phyloP scores from a whole-genome alignment of 2,113 vertebrate species.

The Trematomus loennbergii region DNA sequence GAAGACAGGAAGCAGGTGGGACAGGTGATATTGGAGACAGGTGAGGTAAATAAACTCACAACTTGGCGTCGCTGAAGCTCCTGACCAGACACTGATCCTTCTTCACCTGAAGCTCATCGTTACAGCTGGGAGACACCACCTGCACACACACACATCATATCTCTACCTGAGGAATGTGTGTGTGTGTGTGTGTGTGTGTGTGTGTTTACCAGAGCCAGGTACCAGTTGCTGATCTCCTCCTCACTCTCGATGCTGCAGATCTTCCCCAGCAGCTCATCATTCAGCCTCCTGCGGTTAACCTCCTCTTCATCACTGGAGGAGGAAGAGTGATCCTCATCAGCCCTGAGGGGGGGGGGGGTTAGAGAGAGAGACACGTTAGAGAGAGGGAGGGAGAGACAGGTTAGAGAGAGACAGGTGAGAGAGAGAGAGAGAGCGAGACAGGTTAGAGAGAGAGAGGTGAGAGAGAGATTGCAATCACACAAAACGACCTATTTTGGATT shows the following conservation, averaged over 20 bases:
- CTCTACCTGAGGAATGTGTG: neutral
- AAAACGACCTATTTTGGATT: too few species aligned
- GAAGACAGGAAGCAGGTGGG: too few species aligned
- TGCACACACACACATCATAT: constrained; percentile 57
- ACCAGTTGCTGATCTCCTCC: constrained; percentile 84
- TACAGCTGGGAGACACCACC: constrained; percentile 97
- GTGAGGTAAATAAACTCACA: constrained; percentile 86
- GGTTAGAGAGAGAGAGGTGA: neutral
- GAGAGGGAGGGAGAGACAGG: neutral
- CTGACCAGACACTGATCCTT: constrained; percentile 98
- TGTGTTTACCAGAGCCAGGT: constrained; percentile 90
- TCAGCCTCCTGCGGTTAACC: constrained; percentile 90
- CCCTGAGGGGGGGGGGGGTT: constrained; percentile 75
- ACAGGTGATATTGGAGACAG: neutral
- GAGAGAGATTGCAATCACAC: too few species aligned
- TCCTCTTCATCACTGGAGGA: constrained; percentile 96
- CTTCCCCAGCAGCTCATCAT: constrained; percentile 93
- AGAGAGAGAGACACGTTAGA: neutral
- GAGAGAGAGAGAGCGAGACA: neutral
- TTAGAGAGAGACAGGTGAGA: too few species aligned
- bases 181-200: neutral
- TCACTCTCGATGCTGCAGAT: constrained; percentile 85
- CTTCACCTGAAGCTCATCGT: constrained; percentile 93
- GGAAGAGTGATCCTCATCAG: constrained; percentile 95
- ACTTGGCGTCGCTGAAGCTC: constrained; percentile 95